These are phyloP conservation scores for Cephalotes varians DNA, from an alignment of 2,888 invertebrate species.

Conservation along the genomic window DNA sequence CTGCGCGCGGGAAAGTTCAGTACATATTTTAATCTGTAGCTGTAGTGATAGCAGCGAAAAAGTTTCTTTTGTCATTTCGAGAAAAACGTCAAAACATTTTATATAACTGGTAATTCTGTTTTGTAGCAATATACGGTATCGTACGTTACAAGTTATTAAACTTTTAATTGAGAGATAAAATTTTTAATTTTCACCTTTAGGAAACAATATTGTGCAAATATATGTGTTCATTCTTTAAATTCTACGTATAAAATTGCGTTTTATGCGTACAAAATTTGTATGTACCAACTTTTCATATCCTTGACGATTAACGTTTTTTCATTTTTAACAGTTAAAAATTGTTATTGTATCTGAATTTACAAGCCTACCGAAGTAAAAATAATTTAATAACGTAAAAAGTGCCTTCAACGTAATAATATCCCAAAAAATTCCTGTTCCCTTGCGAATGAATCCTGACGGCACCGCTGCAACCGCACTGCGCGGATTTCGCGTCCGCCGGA, in stretches of 20 bases:
- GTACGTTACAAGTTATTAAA: neutral
- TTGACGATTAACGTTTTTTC: neutral
- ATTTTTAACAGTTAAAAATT: neutral
- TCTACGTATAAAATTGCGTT: neutral
- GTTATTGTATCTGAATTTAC: no score
- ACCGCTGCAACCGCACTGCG: conserved; percentile 49
- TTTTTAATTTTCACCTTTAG: conserved; percentile 25
- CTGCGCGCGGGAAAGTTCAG: conserved; percentile 6
- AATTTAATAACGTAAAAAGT: neutral
- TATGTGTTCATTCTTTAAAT: neutral
- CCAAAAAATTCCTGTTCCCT: conserved; percentile 65
- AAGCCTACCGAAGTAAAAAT: neutral
- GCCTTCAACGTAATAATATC: neutral
- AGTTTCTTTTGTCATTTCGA: conserved; percentile 29
- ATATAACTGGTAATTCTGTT: neutral
- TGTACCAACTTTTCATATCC: neutral
- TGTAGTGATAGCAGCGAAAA: conserved; percentile 1
- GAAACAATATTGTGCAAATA: neutral
- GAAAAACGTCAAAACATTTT: conserved; percentile 18
- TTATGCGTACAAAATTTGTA: neutral
- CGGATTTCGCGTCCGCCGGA: conserved; percentile 69
- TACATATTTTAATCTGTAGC: conserved; percentile 27
- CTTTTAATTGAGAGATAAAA: neutral
- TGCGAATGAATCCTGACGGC: conserved; percentile 64
- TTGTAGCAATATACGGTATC: neutral